Conservation (phyloP, 2,888 invertebrate genomes). For the Caprella mutica region DNA sequence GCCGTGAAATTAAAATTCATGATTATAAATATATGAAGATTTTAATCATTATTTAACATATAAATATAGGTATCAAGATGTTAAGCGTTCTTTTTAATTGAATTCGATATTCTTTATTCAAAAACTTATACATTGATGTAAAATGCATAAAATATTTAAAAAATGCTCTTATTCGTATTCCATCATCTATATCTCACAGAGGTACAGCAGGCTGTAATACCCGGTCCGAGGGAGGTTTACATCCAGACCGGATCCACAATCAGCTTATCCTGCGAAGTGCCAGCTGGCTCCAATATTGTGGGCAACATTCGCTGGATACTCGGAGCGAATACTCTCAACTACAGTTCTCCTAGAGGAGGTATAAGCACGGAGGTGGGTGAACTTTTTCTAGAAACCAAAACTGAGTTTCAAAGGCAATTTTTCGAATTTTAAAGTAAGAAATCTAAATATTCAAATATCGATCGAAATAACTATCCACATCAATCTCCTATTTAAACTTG, state of each 20-base stretch:
- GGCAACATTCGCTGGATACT: conserved; percentile 24
- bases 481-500: too few relatives aligned
- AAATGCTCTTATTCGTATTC: too few relatives aligned
- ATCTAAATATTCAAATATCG: neutral
- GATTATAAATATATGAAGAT: too few relatives aligned
- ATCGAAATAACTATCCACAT: too few relatives aligned
- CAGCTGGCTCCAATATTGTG: conserved; percentile 24
- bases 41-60: too few relatives aligned
- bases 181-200: too few relatives aligned
- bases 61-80: too few relatives aligned
- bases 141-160: too few relatives aligned
- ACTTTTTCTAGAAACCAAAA: neutral
- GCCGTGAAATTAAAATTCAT: too few relatives aligned
- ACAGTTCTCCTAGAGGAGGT: conserved; percentile 31
- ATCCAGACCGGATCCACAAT: conserved; percentile 32
- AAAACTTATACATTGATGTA: too few relatives aligned
- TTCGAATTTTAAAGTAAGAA: neutral
- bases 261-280: conserved; percentile 29
- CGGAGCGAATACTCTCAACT: conserved; percentile 27
- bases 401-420: neutral
- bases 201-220: conserved; percentile 25
- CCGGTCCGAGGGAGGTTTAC: conserved; percentile 23
- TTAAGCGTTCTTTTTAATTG: too few relatives aligned
- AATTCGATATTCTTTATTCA: too few relatives aligned
- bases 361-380: conserved; percentile 32